A percentile compares a stretch with the other conserved stretches of the same genome.
These are phyloP conservation scores for Calyptomena viridis DNA, from an alignment of 2,113 vertebrate species.

Conservation along the genomic window DNA sequence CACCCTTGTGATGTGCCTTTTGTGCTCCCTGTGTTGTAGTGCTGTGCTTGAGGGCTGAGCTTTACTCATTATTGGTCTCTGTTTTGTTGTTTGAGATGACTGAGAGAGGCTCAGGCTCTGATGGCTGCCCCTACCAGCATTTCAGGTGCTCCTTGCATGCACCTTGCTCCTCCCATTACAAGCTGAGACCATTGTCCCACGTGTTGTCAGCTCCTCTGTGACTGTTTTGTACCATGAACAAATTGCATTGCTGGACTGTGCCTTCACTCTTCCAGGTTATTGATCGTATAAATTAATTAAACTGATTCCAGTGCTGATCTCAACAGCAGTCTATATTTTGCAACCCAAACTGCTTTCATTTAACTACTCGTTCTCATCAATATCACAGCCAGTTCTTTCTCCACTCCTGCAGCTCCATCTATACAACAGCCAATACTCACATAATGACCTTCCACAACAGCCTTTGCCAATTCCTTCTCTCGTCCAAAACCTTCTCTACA, in stretches of 20 bases:
- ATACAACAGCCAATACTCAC: conserved; percentile 24
- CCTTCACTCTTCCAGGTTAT: conserved; percentile 44
- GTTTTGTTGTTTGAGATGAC: neutral
- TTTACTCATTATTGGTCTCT: neutral
- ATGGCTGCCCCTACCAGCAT: neutral
- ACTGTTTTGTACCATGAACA: neutral
- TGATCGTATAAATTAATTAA: conserved; percentile 66
- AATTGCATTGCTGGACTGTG: neutral
- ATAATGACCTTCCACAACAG: conserved; percentile 14
- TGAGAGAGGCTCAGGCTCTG: fast-evolving
- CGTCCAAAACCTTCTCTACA: neutral
- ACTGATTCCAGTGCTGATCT: conserved; percentile 53
- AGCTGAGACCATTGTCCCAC: neutral
- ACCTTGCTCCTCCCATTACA: fast-evolving
- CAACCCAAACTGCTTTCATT: conserved; percentile 52
- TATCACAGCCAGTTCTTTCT: conserved; percentile 39
- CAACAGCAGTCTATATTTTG: conserved; percentile 30
- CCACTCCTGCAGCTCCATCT: neutral
- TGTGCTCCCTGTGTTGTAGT: fast-evolving
- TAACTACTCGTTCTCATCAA: conserved; percentile 36
- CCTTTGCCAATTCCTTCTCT: neutral
- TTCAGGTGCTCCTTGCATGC: neutral
- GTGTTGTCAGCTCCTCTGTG: neutral
- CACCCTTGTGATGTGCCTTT: neutral
- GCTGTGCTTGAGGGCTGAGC: neutral